Evolutionary conservation across 2,888 invertebrate species (phyloP).

Genomic region (Nemoura dubitans): DNA sequence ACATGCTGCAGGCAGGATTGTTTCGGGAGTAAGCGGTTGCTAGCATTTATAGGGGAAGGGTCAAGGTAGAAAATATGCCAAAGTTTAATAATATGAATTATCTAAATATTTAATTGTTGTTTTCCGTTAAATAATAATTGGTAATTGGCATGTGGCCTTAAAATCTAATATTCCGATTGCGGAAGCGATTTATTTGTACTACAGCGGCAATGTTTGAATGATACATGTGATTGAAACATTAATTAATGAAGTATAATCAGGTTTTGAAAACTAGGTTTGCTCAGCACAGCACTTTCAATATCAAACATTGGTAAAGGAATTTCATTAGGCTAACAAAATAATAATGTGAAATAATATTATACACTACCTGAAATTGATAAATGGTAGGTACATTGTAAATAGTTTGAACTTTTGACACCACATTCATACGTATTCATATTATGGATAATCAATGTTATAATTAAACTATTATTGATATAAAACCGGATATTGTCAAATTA

Average conservation of each 20-base stretch:
- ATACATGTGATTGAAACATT: neutral
- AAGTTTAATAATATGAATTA: neutral
- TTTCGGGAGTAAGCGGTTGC: too few species aligned
- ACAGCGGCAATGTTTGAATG: neutral
- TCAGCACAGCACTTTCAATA: neutral
- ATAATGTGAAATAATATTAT: neutral
- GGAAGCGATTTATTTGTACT: neutral
- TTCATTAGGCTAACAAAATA: neutral
- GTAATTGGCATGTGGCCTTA: slow-evolving; percentile 7
- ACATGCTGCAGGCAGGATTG: too few species aligned
- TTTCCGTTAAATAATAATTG: neutral
- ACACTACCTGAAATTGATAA: neutral
- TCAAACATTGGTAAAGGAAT: neutral
- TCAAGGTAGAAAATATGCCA: neutral
- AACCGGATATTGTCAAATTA: too few species aligned
- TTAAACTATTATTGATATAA: neutral
- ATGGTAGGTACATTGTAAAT: slow-evolving; percentile 2
- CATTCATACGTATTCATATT: neutral
- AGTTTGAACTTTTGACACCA: neutral
- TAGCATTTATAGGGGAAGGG: neutral
- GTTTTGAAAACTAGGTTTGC: neutral
- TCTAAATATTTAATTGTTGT: neutral
- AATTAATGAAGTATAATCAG: neutral
- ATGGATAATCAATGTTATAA: neutral
- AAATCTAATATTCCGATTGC: neutral